phyloP scores from a whole-genome alignment of 1,140 invertebrate genomes.

The Archivesica marissinica region DNA sequence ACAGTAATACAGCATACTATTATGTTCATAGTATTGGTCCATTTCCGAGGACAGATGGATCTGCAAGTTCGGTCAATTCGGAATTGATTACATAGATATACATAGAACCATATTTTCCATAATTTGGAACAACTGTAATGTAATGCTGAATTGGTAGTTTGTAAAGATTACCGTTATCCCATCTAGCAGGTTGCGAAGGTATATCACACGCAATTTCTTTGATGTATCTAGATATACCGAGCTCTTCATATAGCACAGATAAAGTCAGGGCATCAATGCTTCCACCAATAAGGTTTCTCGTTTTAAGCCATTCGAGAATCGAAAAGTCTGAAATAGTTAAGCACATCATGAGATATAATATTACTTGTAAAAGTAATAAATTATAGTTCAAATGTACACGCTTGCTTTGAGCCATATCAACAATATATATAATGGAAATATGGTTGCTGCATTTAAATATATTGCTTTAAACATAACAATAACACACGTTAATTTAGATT shows the following conservation, averaged over 20 bases:
- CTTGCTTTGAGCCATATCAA: no score
- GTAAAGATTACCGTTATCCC: slow-evolving; percentile 1
- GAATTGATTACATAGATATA: not conserved
- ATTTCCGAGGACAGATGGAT: not conserved
- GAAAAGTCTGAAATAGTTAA: slow-evolving; percentile 37
- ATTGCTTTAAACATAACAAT: no score
- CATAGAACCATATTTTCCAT: not conserved
- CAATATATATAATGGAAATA: no score
- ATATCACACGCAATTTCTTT: slow-evolving; percentile 16
- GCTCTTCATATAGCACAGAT: not conserved
- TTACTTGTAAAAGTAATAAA: no score
- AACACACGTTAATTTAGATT: no score
- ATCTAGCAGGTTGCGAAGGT: not conserved
- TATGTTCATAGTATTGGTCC: not conserved
- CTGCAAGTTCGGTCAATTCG: not conserved
- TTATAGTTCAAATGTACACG: no score
- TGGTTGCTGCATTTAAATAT: no score
- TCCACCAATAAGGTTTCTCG: not conserved
- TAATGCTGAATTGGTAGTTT: no score
- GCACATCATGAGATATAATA: no score
- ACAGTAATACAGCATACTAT: not conserved
- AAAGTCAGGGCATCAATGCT: not conserved
- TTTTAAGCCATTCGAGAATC: not conserved
- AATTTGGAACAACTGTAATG: not conserved
- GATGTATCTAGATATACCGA: slow-evolving; percentile 18